Conservation (phyloP, 2,797 vertebrate genomes). For the Podargus strigoides region DNA sequence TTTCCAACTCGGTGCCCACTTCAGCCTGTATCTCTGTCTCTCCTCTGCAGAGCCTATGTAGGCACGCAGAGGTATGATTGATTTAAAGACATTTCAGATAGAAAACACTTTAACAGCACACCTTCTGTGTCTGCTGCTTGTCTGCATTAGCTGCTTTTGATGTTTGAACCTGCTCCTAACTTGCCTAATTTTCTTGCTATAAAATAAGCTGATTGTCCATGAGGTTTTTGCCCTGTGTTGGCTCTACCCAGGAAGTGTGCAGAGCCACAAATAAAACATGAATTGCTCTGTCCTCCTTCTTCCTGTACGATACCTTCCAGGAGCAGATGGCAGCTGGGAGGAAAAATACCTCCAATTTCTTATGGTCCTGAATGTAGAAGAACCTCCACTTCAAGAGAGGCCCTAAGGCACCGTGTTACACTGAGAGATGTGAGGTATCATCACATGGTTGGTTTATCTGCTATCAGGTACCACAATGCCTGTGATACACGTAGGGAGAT, state of each 20-base stretch:
- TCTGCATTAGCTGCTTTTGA: not conserved
- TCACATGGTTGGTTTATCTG: not conserved
- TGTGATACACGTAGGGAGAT: rapidly evolving
- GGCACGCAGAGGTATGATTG: slow-evolving; percentile 9
- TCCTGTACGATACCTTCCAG: not conserved
- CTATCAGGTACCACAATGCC: not conserved
- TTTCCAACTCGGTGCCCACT: slow-evolving; percentile 36
- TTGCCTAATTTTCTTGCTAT: not conserved
- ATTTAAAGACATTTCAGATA: slow-evolving; percentile 25
- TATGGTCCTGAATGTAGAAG: not conserved
- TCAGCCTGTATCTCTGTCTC: slow-evolving; percentile 1
- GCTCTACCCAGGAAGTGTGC: not conserved
- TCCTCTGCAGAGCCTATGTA: not conserved
- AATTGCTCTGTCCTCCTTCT: not conserved
- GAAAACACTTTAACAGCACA: not conserved
- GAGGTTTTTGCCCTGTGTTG: not conserved
- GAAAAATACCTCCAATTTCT: not conserved
- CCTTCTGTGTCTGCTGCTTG: not conserved
- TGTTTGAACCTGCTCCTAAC: not conserved
- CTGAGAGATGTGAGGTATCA: not conserved
- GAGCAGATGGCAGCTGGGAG: not conserved
- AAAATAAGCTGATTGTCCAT: not conserved
- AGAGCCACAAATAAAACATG: not conserved
- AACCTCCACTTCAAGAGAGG: not conserved
- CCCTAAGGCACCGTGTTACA: not conserved